A percentile compares a stretch with the other conserved stretches of the same genome.
These are phyloP conservation scores for Anthopleura sola DNA, from an alignment of 64 coral and sea anemone species.

Conservation along the genomic window DNA sequence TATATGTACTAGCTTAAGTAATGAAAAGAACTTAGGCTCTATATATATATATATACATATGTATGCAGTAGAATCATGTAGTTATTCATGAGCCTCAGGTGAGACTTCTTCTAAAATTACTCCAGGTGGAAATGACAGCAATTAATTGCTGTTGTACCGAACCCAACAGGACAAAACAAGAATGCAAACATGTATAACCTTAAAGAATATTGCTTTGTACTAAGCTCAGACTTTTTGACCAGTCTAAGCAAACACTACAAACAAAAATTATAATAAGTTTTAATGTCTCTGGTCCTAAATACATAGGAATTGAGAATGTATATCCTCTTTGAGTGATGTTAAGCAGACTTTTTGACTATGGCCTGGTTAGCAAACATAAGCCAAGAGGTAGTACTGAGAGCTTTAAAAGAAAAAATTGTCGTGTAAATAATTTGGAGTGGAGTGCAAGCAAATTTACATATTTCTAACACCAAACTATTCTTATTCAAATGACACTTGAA, in stretches of 20 bases:
- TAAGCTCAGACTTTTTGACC: neutral
- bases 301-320: neutral
- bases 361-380: neutral
- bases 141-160: neutral
- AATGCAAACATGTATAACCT: neutral
- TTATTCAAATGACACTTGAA: neutral
- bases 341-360: neutral
- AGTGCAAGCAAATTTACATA: slow-evolving; percentile 3
- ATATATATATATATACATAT: too few species aligned
- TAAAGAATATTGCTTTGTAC: neutral
- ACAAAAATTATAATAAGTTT: neutral
- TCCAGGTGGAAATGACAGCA: neutral
- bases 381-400: neutral
- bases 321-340: neutral
- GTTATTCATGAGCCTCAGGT: neutral
- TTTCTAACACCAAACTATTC: neutral
- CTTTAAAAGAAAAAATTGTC: neutral
- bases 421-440: neutral
- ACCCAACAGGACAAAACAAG: neutral
- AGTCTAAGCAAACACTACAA: neutral
- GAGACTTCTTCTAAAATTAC: neutral
- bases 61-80: neutral
- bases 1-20: too few species aligned
- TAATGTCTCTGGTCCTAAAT: neutral
- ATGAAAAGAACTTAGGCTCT: too few species aligned